These are phyloP conservation scores for Anthopleura xanthogrammica DNA, from an alignment of 92 coral and sea anemone genomes.

Conservation along the genomic window DNA sequence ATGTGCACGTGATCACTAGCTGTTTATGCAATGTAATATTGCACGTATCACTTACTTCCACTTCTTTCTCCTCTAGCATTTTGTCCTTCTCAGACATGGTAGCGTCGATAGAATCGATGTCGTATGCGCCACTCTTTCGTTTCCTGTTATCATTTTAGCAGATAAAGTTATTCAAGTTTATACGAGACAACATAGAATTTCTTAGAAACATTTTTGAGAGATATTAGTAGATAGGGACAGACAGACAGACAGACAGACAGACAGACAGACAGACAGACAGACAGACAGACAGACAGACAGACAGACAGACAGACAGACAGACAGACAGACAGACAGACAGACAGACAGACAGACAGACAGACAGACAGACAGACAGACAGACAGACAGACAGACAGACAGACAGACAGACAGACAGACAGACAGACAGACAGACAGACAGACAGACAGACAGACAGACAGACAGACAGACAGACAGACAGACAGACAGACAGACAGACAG, in stretches of 20 bases:
- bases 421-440: not conserved
- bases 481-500: not conserved
- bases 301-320: not conserved
- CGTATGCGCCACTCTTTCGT: constrained; percentile 65
- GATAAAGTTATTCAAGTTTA: no score
- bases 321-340: not conserved
- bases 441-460: not conserved
- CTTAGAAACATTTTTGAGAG: not conserved
- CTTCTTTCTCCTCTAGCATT: constrained; percentile 88
- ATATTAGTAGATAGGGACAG: not conserved
- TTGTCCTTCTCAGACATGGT: constrained; percentile 88
- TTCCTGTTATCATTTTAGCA: constrained; percentile 40
- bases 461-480: not conserved
- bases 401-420: not conserved
- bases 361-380: not conserved
- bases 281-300: not conserved
- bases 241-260: constrained; percentile 3
- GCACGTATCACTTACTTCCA: constrained; percentile 58
- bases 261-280: not conserved
- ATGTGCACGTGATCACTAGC: no score
- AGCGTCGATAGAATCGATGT: constrained; percentile 53
- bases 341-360: not conserved
- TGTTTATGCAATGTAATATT: no score
- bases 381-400: not conserved
- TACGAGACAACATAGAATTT: no score